A percentile compares a stretch with the other conserved stretches of the same genome.
These are phyloP conservation scores for Corvus hawaiiensis DNA, from an alignment of 2,113 vertebrate species.

Conservation along the genomic window DNA sequence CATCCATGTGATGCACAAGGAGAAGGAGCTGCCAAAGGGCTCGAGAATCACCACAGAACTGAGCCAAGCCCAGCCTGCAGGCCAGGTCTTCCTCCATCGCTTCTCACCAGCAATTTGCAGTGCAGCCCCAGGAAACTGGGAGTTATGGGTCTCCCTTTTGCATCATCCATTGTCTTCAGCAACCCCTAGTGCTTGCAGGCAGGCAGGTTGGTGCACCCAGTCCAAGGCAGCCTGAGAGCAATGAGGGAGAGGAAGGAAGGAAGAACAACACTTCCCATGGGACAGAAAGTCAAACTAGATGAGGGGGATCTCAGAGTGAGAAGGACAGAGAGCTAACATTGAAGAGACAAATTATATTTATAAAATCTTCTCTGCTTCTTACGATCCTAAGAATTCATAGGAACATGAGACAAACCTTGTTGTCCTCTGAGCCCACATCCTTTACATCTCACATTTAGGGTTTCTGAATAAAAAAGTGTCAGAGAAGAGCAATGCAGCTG, in stretches of 20 bases:
- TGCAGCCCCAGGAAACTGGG: not conserved
- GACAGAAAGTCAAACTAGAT: not conserved
- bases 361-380: not conserved
- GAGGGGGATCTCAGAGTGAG: not conserved
- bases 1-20: not conserved
- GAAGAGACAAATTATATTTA: not conserved
- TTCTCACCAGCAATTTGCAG: not conserved
- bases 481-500: not conserved
- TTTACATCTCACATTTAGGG: not conserved
- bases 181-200: not conserved
- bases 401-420: not conserved
- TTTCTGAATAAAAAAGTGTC: not conserved
- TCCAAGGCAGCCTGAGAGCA: not conserved
- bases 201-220: not conserved
- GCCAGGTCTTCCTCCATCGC: not conserved
- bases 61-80: not conserved
- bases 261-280: not conserved
- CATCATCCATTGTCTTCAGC: accelerated
- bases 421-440: not conserved
- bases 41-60: not conserved
- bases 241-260: not conserved
- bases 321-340: not conserved
- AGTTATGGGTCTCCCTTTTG: not conserved
- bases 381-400: not conserved
- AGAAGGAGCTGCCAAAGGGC: not conserved